phyloP scores from a whole-genome alignment of 1,140 invertebrate species.

The Kradibia gibbosae region DNA sequence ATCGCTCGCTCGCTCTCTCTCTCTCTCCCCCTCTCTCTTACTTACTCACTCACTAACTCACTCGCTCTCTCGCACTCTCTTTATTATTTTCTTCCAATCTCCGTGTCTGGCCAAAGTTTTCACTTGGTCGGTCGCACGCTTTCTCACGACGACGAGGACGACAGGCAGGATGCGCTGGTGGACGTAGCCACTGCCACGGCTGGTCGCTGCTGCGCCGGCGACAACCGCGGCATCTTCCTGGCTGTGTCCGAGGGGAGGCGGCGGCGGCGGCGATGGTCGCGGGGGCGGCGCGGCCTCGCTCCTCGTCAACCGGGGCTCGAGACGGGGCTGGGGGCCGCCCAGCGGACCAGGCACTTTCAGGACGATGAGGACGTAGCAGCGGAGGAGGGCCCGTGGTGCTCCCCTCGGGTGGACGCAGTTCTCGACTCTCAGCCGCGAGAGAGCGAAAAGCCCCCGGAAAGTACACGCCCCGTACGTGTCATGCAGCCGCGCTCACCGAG shows the following conservation, averaged over 20 bases:
- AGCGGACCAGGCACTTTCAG: not conserved
- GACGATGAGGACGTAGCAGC: conserved; percentile 18
- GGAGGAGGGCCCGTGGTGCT: conserved; percentile 28
- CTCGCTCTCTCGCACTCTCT: too few relatives aligned
- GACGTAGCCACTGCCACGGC: not conserved
- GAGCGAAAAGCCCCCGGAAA: conserved; percentile 60
- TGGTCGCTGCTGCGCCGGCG: conserved; percentile 32
- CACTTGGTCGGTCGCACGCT: too few relatives aligned
- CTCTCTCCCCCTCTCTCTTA: not conserved
- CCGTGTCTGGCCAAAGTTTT: too few relatives aligned
- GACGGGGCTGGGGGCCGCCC: not conserved
- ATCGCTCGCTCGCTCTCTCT: not conserved
- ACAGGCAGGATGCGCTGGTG: not conserved
- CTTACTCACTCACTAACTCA: not conserved
- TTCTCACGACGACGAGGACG: conserved; percentile 12
- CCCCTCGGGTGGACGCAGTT: too few relatives aligned
- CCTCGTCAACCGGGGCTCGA: too few relatives aligned
- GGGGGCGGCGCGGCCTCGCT: not conserved
- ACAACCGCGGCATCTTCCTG: conserved; percentile 35
- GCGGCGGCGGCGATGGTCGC: not conserved
- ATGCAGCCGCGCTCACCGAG: conserved; percentile 52
- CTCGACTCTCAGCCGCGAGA: conserved; percentile 46
- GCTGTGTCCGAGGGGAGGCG: not conserved
- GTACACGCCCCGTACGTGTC: conserved; percentile 66
- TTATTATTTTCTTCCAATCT: too few relatives aligned